phyloP scores from a whole-genome alignment of 2,113 vertebrate species.

The Verasper variegatus region DNA sequence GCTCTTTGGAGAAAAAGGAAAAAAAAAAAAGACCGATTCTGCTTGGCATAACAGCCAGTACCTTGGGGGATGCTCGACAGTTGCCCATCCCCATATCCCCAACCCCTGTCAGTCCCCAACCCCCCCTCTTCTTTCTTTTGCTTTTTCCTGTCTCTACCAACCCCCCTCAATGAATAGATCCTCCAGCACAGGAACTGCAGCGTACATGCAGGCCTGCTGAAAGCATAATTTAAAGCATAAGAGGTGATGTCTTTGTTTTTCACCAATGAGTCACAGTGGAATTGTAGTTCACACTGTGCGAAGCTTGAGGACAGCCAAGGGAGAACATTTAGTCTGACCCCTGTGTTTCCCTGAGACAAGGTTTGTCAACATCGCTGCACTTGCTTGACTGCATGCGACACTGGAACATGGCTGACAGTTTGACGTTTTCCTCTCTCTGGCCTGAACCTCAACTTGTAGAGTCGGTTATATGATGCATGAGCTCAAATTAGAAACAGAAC shows the following conservation, averaged over 20 bases:
- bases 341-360: constrained; percentile 6
- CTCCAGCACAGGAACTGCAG: constrained; percentile 57
- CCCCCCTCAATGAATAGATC: constrained; percentile 73
- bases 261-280: constrained; percentile 47
- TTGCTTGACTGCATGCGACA: constrained; percentile 36
- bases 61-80: constrained; percentile 79
- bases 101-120: constrained; percentile 62
- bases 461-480: not conserved
- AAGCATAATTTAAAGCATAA: constrained; percentile 40
- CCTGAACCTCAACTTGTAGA: constrained; percentile 22
- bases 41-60: constrained; percentile 80
- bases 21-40: constrained; percentile 70
- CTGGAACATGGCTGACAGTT: constrained; percentile 35
- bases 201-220: constrained; percentile 46
- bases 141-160: constrained; percentile 74
- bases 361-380: constrained; percentile 17
- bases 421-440: not conserved
- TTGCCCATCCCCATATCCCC: constrained; percentile 78
- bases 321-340: constrained; percentile 35
- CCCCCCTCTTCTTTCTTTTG: constrained; percentile 43
- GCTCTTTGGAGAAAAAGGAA: constrained; percentile 66
- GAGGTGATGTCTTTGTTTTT: constrained; percentile 49
- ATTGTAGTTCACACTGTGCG: constrained; percentile 25
- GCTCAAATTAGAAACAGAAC: not conserved
- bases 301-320: constrained; percentile 16